Conservation (phyloP, 2,888 invertebrate species). For the Osmoderma eremita region DNA sequence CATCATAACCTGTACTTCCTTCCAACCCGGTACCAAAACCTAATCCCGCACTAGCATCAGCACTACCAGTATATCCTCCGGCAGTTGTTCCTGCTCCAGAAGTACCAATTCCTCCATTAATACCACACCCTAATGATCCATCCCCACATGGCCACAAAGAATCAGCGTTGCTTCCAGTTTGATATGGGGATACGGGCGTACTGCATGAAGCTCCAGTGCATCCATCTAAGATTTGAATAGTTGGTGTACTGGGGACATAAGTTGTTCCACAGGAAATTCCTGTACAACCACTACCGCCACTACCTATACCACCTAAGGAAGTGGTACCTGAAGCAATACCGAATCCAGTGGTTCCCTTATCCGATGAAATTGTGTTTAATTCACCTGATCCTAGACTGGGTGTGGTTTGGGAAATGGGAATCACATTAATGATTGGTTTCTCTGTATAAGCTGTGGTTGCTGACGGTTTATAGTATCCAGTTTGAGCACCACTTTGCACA, state of each 20-base stretch:
- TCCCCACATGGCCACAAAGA: neutral
- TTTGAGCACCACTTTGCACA: constrained; percentile 1
- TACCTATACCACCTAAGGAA: neutral
- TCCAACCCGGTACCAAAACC: neutral
- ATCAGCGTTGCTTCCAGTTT: neutral
- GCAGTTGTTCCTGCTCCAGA: neutral
- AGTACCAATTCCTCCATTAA: neutral
- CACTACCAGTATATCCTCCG: neutral
- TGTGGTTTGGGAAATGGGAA: constrained; percentile 6
- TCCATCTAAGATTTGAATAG: constrained; percentile 25
- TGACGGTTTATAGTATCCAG: neutral
- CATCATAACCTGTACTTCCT: neutral
- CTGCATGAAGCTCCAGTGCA: constrained; percentile 1
- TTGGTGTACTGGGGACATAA: constrained; percentile 18
- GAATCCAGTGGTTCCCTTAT: neutral
- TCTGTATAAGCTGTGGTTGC: constrained; percentile 20
- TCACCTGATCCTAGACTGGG: neutral
- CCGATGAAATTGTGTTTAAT: neutral
- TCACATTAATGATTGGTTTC: constrained; percentile 27
- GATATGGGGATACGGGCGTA: constrained; percentile 1
- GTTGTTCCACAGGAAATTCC: constrained; percentile 9
- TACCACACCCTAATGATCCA: neutral
- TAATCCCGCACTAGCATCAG: neutral
- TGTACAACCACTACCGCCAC: neutral
- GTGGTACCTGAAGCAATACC: neutral